These are phyloP conservation scores for Petrosia ficiformis DNA, from an alignment of 37 sponge, comb jelly and placozoan species.

Conservation along the genomic window DNA sequence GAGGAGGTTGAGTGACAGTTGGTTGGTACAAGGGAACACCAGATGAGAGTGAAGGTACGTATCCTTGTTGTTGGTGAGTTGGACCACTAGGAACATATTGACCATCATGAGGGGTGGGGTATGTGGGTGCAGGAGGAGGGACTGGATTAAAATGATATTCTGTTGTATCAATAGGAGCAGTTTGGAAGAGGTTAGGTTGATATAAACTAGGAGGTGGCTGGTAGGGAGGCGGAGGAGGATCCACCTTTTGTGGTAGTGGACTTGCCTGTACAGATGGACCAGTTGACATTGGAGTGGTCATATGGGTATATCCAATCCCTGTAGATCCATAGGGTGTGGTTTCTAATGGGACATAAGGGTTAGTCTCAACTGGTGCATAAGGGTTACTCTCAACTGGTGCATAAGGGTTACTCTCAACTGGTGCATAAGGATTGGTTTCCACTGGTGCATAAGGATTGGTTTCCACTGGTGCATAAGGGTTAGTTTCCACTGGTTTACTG, in stretches of 20 bases:
- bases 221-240: neutral
- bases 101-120: neutral
- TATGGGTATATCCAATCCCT: no score
- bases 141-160: neutral
- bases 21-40: constrained; percentile 6
- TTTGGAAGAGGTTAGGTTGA: neutral
- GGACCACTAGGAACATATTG: neutral
- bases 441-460: neutral
- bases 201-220: neutral
- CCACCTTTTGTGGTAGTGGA: neutral
- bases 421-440: no score
- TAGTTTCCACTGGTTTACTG: neutral
- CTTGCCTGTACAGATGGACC: neutral
- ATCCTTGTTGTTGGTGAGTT: neutral
- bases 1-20: neutral
- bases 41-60: neutral
- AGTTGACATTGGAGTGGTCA: no score
- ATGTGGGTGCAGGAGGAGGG: neutral
- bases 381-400: neutral
- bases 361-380: neutral
- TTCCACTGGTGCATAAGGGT: neutral
- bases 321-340: neutral
- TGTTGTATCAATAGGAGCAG: neutral
- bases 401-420: neutral
- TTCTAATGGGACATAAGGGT: neutral